A percentile compares a stretch with the other conserved stretches of the same genome.
Conservation (phyloP, 2,797 vertebrate genomes). For the Sebastolobus alascanus region DNA sequence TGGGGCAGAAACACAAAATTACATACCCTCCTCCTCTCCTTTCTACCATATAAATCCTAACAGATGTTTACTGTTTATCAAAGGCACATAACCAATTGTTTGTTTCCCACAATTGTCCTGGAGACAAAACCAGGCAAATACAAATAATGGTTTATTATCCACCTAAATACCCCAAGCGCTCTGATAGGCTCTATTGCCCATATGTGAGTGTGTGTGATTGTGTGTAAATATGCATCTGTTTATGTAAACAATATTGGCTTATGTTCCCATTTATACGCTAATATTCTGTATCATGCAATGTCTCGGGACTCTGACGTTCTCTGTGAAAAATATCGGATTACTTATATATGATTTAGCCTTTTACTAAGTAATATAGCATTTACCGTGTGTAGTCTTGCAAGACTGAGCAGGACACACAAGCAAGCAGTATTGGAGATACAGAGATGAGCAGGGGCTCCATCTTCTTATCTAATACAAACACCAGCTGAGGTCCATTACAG, state of each 20-base stretch:
- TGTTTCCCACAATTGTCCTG: not conserved
- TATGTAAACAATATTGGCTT: slow-evolving; percentile 7
- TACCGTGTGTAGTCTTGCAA: not conserved
- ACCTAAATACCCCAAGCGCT: not conserved
- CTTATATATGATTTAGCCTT: not conserved
- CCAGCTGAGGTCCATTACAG: not conserved
- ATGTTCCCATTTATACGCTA: not conserved
- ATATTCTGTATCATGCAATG: not conserved
- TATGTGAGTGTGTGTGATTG: not conserved
- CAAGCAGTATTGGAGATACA: not conserved
- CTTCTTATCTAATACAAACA: too few species aligned
- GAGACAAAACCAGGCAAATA: not conserved
- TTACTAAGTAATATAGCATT: not conserved
- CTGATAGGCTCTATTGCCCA: not conserved
- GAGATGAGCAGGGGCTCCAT: not conserved
- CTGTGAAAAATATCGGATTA: not conserved
- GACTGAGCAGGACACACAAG: not conserved
- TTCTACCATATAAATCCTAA: not conserved
- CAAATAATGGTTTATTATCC: slow-evolving; percentile 29
- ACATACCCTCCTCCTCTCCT: not conserved
- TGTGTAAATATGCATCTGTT: not conserved
- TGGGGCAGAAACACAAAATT: not conserved
- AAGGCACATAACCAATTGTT: slow-evolving; percentile 1
- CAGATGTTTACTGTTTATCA: not conserved
- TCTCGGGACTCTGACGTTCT: not conserved